A percentile compares a stretch with the other conserved stretches of the same genome.
These are phyloP conservation scores for Chloroceryle amazona DNA, from an alignment of 2,797 vertebrate genomes.

Conservation along the genomic window DNA sequence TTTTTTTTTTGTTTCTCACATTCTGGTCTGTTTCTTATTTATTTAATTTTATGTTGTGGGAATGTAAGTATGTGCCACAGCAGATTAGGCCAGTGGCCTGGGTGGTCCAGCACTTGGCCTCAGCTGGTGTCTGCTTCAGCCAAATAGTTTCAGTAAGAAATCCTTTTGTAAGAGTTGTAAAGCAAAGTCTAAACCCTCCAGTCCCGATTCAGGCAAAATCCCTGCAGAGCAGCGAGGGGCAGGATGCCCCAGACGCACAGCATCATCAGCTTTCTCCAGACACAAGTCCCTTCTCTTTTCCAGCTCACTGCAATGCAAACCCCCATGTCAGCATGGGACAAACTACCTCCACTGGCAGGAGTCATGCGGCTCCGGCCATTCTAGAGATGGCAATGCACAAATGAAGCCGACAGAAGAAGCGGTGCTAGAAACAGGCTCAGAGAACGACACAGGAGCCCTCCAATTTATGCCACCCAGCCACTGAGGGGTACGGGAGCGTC, in stretches of 20 bases:
- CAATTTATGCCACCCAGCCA: neutral
- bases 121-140: neutral
- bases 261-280: neutral
- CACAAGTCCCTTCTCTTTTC: neutral
- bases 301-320: neutral
- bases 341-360: neutral
- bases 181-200: neutral
- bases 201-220: neutral
- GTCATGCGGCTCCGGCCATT: fast-evolving
- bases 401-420: neutral
- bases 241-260: neutral
- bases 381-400: neutral
- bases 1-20: neutral
- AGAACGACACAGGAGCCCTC: fast-evolving
- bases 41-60: neutral
- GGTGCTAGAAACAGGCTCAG: neutral
- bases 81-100: neutral
- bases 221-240: neutral
- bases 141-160: neutral
- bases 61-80: neutral
- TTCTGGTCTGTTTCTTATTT: neutral
- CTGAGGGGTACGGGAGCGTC: neutral
- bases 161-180: neutral
- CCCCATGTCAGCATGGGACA: fast-evolving
- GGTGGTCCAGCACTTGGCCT: constrained; percentile 7